Evolutionary conservation across 1,140 invertebrate species (phyloP).

Genomic region (Rhizoglyphus robini): DNA sequence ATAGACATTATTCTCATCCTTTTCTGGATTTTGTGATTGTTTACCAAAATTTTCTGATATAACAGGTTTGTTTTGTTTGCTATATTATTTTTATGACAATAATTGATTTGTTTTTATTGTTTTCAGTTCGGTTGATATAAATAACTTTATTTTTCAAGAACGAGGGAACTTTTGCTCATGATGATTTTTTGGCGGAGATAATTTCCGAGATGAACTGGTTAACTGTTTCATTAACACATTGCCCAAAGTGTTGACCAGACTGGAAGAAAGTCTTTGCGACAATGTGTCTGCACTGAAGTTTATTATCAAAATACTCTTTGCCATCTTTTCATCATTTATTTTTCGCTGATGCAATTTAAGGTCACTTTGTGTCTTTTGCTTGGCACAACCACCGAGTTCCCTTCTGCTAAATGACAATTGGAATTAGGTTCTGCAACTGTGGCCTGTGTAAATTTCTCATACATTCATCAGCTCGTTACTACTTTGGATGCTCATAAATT

Average conservation of each 20-base stretch:
- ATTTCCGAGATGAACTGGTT: slow-evolving; percentile 44
- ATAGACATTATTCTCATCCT: slow-evolving; percentile 38
- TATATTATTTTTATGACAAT: neutral
- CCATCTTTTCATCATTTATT: too few relatives aligned
- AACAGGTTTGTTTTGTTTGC: neutral
- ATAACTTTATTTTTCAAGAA: slow-evolving; percentile 48
- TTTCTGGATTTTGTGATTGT: neutral
- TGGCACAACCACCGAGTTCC: slow-evolving; percentile 45
- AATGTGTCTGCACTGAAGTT: slow-evolving; percentile 55
- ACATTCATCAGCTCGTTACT: slow-evolving; percentile 45
- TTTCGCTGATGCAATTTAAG: slow-evolving; percentile 48
- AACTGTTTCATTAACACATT: too few relatives aligned
- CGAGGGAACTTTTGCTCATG: neutral
- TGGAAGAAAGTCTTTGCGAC: slow-evolving; percentile 50
- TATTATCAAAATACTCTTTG: slow-evolving; percentile 47
- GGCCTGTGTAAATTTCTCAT: slow-evolving; percentile 36
- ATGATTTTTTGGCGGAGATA: slow-evolving; percentile 33
- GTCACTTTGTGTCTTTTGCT: slow-evolving; percentile 62
- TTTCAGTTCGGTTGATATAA: slow-evolving; percentile 41
- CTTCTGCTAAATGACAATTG: slow-evolving; percentile 58
- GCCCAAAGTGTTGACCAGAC: slow-evolving; percentile 40
- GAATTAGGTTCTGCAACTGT: slow-evolving; percentile 47
- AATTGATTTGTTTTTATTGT: slow-evolving; percentile 31
- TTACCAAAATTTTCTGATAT: neutral
- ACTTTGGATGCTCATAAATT: slow-evolving; percentile 39